Percentiles rank a stretch among this genome's conserved stretches.
Evolutionary conservation across 2,113 vertebrate genomes (phyloP).

Genomic region (Psophia crepitans): DNA sequence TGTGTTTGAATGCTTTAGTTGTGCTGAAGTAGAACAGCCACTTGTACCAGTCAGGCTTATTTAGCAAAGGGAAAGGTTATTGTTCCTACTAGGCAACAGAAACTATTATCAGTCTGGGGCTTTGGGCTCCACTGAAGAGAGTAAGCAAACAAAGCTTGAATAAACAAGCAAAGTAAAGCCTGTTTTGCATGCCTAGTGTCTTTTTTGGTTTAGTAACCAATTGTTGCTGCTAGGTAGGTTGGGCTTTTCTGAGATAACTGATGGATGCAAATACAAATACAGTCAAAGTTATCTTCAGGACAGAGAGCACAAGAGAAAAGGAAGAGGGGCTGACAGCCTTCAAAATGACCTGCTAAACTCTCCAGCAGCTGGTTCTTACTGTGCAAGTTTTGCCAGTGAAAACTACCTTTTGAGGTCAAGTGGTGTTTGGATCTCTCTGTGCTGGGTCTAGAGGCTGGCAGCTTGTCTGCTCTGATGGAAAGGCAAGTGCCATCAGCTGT

Average conservation of each 20-base stretch:
- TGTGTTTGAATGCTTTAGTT: neutral
- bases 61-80: neutral
- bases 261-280: neutral
- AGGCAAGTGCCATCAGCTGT: neutral
- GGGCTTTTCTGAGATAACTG: neutral
- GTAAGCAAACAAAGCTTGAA: conserved; percentile 27
- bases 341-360: neutral
- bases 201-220: neutral
- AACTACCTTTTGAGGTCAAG: neutral
- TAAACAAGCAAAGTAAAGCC: neutral
- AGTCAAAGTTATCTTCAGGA: neutral
- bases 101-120: neutral
- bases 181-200: neutral
- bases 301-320: neutral
- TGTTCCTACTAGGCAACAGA: neutral
- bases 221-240: neutral
- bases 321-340: neutral
- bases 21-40: neutral
- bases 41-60: neutral
- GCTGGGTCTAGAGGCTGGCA: neutral
- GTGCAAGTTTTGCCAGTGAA: neutral
- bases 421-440: neutral
- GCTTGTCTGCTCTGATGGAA: neutral
- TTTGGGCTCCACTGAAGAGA: neutral
- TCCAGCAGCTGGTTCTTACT: neutral